Conservation (phyloP, 2,888 invertebrate genomes). For the Nephrotoma guestfalica region DNA sequence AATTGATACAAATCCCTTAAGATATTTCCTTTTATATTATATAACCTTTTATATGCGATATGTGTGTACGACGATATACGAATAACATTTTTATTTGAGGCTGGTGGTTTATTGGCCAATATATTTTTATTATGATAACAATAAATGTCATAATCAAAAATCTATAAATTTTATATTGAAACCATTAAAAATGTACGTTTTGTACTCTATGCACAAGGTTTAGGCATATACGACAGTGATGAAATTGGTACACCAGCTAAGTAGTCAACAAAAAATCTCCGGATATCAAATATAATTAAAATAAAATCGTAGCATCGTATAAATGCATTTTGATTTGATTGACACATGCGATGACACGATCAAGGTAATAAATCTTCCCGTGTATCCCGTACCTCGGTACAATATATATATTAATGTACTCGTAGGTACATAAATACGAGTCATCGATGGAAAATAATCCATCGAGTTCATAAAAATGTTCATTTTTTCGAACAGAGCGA, state of each 20-base stretch:
- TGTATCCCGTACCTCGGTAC: no score
- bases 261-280: background rate
- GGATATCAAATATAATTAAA: background rate
- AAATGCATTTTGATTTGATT: background rate
- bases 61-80: background rate
- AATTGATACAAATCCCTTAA: background rate
- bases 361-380: background rate
- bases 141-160: background rate
- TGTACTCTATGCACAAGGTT: background rate
- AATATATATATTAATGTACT: background rate
- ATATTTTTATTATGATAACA: background rate
- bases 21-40: background rate
- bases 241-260: background rate
- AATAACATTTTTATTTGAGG: background rate
- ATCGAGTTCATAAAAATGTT: background rate
- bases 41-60: background rate
- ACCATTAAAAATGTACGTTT: background rate
- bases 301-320: background rate
- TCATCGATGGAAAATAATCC: background rate
- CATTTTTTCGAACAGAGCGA: background rate
- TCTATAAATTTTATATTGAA: background rate
- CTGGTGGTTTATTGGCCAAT: background rate
- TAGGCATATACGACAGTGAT: background rate
- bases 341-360: background rate
- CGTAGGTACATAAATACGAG: background rate